Conservation (phyloP, 2,888 invertebrate species). For the Hedya salicella region DNA sequence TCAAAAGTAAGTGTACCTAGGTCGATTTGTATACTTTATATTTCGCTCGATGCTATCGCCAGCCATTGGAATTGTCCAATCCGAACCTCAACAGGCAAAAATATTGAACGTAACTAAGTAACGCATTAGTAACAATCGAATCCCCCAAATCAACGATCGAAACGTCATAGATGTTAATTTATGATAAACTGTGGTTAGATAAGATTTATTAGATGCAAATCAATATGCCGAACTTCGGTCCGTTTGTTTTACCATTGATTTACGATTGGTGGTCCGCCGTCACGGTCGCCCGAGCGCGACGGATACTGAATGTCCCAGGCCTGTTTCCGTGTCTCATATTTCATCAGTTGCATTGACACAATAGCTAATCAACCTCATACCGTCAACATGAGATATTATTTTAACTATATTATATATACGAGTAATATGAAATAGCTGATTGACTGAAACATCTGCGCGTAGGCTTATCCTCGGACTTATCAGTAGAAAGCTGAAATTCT, state of each 20-base stretch:
- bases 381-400: not conserved
- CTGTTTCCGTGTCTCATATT: conserved; percentile 74
- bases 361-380: conserved; percentile 45
- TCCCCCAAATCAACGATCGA: conserved; percentile 16
- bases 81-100: not conserved
- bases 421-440: no score
- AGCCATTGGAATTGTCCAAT: not conserved
- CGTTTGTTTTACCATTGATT: conserved; percentile 66
- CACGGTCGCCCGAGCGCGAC: conserved; percentile 66
- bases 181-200: conserved; percentile 48
- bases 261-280: conserved; percentile 67
- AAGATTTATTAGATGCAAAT: conserved; percentile 47
- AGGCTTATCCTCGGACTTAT: no score
- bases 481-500: no score
- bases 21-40: no score
- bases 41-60: no score
- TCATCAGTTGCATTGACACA: conserved; percentile 61
- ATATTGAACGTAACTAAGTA: not conserved
- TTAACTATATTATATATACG: not conserved
- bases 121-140: conserved; percentile 11
- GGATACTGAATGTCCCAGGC: conserved; percentile 62
- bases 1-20: no score
- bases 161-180: conserved; percentile 42
- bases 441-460: no score
- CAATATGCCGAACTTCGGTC: conserved; percentile 57